Evolutionary conservation across 2,797 vertebrate genomes (phyloP).

Genomic region (Sebastes alutus): DNA sequence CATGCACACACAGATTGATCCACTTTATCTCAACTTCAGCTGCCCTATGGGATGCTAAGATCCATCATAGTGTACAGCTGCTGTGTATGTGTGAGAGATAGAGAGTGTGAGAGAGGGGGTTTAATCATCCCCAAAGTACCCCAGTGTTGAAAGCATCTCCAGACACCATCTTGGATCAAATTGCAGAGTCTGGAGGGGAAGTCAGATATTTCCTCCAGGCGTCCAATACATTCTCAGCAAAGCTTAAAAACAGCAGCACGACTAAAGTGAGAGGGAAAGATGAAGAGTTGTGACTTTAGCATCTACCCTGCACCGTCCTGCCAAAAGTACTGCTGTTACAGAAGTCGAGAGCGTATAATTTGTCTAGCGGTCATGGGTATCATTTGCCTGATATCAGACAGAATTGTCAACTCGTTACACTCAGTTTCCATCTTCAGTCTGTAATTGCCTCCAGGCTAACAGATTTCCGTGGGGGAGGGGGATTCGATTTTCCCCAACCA

Average conservation of each 20-base stretch:
- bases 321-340: not conserved
- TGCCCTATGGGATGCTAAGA: constrained; percentile 15
- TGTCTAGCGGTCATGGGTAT: not conserved
- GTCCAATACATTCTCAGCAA: not conserved
- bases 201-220: constrained; percentile 22
- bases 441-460: not conserved
- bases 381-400: not conserved
- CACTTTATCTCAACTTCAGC: constrained; percentile 38
- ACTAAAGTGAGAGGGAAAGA: not conserved
- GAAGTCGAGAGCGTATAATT: not conserved
- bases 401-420: not conserved
- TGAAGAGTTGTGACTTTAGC: not conserved
- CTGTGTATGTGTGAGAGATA: constrained; percentile 7
- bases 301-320: not conserved
- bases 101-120: not conserved
- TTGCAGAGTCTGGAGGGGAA: constrained; percentile 14
- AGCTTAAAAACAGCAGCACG: not conserved
- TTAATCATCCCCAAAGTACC: constrained; percentile 48
- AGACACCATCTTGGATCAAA: constrained; percentile 38
- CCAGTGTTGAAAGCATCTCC: constrained; percentile 22
- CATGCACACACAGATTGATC: constrained; percentile 36
- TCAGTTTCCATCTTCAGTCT: too few relatives aligned
- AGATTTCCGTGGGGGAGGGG: too few relatives aligned
- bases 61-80: constrained; percentile 38
- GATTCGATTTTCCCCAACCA: too few relatives aligned